Percentiles rank a stretch among this genome's conserved stretches.
These are phyloP conservation scores for Neodon shergylaensis DNA, from an alignment of 2,113 vertebrate species.

Conservation along the genomic window DNA sequence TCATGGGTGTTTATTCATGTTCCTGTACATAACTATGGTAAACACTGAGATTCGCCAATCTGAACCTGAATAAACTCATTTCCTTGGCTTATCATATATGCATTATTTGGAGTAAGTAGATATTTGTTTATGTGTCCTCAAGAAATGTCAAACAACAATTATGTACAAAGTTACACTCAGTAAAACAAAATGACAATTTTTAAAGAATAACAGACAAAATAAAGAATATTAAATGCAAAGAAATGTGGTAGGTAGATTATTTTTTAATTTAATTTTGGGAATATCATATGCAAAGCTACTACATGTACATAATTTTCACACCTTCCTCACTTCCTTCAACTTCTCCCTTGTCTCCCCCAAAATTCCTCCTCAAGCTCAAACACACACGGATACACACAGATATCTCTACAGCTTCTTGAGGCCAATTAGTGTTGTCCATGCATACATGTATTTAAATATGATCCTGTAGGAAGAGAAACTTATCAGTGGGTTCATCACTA, in stretches of 20 bases:
- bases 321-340: background rate
- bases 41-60: background rate
- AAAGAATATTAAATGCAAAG: background rate
- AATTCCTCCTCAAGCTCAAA: background rate
- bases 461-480: background rate
- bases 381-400: background rate
- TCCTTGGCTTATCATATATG: background rate
- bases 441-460: background rate
- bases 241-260: background rate
- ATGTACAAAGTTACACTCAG: background rate
- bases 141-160: background rate
- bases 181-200: background rate
- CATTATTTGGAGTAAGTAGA: background rate
- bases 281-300: background rate
- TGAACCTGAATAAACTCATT: background rate
- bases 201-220: background rate
- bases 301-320: background rate
- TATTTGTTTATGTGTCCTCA: background rate
- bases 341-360: background rate
- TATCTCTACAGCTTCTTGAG: background rate
- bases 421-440: background rate
- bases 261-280: background rate
- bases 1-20: too few relatives aligned
- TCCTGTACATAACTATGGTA: background rate
- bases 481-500: background rate